Conservation (phyloP, 2,113 vertebrate species). For the Nyctibius bracteatus region DNA sequence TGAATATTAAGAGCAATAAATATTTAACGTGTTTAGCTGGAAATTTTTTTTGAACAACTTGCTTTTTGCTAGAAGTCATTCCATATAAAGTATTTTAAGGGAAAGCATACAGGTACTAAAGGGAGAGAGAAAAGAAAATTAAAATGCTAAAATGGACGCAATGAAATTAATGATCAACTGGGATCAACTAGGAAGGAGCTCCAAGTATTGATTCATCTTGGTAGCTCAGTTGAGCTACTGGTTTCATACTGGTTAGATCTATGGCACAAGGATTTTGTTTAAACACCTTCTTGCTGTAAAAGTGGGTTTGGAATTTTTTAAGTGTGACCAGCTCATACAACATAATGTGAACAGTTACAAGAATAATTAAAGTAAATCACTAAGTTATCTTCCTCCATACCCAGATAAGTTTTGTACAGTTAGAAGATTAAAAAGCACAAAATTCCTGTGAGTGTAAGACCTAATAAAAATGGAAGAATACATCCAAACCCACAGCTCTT, state of each 20-base stretch:
- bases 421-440: slow-evolving; percentile 59
- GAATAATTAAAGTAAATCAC: slow-evolving; percentile 48
- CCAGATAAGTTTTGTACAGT: slow-evolving; percentile 16
- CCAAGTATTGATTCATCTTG: neutral
- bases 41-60: neutral
- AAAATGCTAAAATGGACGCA: neutral
- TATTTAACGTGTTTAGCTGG: neutral
- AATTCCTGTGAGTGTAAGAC: slow-evolving; percentile 56
- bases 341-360: neutral
- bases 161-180: neutral
- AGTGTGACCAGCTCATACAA: neutral
- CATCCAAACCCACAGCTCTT: slow-evolving; percentile 61
- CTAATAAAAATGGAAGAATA: slow-evolving; percentile 65
- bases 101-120: neutral
- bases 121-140: neutral
- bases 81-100: neutral
- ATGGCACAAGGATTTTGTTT: neutral
- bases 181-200: neutral
- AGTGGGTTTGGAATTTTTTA: neutral
- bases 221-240: neutral
- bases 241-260: neutral
- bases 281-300: neutral
- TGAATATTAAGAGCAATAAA: slow-evolving; percentile 3
- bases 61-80: neutral
- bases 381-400: slow-evolving; percentile 14